Evolutionary conservation across 1,140 invertebrate species (phyloP), one percentile per base, ranked within the genome.

Genomic region (Drosophila nebulosa): DNA sequence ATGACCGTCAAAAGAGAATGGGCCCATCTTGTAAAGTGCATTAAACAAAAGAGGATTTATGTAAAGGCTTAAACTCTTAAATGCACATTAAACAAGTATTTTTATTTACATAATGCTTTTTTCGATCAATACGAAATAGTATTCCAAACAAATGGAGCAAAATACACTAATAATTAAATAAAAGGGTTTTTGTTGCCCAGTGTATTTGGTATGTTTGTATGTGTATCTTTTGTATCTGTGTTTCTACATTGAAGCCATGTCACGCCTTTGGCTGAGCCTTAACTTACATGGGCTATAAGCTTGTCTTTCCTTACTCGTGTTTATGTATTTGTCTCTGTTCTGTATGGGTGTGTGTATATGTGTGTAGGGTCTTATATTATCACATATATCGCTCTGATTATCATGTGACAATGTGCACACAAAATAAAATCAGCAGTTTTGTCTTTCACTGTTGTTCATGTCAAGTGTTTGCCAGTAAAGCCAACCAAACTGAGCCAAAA

Each of bases 1-100:
- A 99, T 92, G 98, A 99, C 91, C 93, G 98, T 64, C 99, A 99
- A 93, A 96, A 96, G 81, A 96, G 97, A 93, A 94, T 99, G 92
- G 99, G 99, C 9, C 92, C 98, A 61, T 99, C 99, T 7, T 99
- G 99, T 14, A 99, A 98, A 24, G 99, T 99, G 53, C 99, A 99
- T 90, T 97, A 99, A 92, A 99, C 99, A 93, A 99, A 99, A 92
- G 96, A 98, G 91, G 98, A 99, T 79, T 95, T 99, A 72, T 9
- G 4, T 30, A 30, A 30, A n/a, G n/a, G n/a, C n/a, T n/a, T n/a
- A n/a, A n/a, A n/a, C n/a, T n/a, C n/a, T n/a, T n/a, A n/a, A n/a
- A n/a, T n/a, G n/a, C n/a, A n/a, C n/a, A n/a, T n/a, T n/a, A n/a
- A n/a, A n/a, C n/a, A n/a, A n/a, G n/a, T n/a, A n/a, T n/a, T n/a